Percentiles rank a stretch among this genome's conserved stretches.
Evolutionary conservation across 2,797 vertebrate species (phyloP).

Genomic region (Premnoplex brunnescens): DNA sequence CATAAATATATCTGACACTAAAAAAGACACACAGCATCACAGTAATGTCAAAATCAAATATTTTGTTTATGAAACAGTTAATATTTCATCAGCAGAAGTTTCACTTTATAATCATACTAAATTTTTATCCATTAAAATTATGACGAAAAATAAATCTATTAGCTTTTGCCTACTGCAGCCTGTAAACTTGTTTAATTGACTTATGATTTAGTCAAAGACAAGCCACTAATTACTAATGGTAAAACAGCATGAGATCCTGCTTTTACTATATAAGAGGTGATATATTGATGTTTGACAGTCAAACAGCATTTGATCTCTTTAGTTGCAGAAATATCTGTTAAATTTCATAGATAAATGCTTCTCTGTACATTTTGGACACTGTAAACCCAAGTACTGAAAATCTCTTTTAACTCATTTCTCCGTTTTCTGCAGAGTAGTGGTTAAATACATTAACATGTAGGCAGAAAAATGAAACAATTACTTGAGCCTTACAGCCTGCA

Average conservation of each 20-base stretch:
- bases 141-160: background rate
- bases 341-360: background rate
- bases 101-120: background rate
- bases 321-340: background rate
- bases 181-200: background rate
- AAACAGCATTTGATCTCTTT: slow-evolving; percentile 7
- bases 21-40: background rate
- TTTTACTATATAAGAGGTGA: background rate
- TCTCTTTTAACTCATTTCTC: background rate
- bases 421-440: background rate
- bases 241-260: background rate
- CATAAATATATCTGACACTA: slow-evolving; percentile 31
- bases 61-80: slow-evolving; percentile 7
- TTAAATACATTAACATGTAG: slow-evolving; percentile 10
- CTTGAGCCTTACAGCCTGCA: slow-evolving; percentile 13
- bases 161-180: background rate
- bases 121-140: background rate
- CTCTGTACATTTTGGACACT: background rate
- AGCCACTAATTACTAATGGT: background rate
- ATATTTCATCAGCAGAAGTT: background rate
- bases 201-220: background rate
- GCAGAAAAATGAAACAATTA: slow-evolving; percentile 45
- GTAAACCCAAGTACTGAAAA: background rate
- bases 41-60: slow-evolving; percentile 1
- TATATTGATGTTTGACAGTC: background rate